These are phyloP conservation scores for Drosophila mojavensis DNA, from an alignment of 1,140 invertebrate species.

Conservation along the genomic window DNA sequence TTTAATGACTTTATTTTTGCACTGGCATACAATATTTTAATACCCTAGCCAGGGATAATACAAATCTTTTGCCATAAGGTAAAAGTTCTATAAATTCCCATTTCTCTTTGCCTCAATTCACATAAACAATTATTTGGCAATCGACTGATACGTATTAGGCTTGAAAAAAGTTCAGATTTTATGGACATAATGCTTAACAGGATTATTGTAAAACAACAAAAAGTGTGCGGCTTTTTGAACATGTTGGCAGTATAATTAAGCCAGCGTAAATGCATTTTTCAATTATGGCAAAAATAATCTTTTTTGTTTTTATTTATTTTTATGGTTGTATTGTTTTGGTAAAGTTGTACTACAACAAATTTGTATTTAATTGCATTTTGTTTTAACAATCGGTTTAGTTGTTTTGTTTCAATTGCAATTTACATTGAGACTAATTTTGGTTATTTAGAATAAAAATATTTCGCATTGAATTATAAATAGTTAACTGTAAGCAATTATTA, in stretches of 20 bases:
- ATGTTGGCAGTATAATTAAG: conserved; percentile 8
- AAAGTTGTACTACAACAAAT: not conserved
- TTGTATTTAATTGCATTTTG: conserved; percentile 14
- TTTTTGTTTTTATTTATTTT: not conserved
- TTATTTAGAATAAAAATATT: not conserved
- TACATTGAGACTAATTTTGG: conserved; percentile 12
- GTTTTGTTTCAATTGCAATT: not conserved
- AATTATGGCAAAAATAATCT: conserved; percentile 11
- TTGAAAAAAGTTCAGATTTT: not conserved
- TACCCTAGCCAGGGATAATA: conserved; percentile 35
- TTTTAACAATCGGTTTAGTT: conserved; percentile 8
- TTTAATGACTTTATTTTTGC: conserved; percentile 80
- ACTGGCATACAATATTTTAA: conserved; percentile 58
- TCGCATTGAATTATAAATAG: conserved; percentile 4
- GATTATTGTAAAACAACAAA: not conserved
- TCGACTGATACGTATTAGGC: not conserved
- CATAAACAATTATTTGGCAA: not conserved
- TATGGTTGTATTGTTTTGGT: not conserved
- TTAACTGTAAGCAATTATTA: not conserved
- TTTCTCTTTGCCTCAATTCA: not conserved
- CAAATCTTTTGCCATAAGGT: not conserved
- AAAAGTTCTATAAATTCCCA: not conserved
- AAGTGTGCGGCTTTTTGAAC: conserved; percentile 3
- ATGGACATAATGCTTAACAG: not conserved
- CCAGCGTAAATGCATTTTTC: conserved; percentile 9